These are phyloP conservation scores for Australoheros facetus DNA, from an alignment of 2,797 vertebrate species.

Conservation along the genomic window DNA sequence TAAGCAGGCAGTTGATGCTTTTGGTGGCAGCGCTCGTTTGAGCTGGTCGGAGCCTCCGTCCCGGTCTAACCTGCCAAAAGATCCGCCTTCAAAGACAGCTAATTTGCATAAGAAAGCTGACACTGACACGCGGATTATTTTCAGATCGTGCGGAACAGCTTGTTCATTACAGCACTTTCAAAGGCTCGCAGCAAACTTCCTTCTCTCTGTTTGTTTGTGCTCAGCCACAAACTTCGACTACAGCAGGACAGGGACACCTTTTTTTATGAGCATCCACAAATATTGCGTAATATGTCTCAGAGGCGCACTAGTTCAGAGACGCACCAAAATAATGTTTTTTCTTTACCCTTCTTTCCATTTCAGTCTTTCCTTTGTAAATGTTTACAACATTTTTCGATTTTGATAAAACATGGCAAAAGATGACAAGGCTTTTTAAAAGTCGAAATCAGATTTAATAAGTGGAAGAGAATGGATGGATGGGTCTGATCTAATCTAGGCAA, in stretches of 20 bases:
- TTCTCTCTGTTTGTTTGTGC: conserved; percentile 66
- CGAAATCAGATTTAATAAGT: not conserved
- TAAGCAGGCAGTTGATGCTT: conserved; percentile 43
- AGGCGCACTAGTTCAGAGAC: conserved; percentile 33
- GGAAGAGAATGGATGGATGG: too few species aligned
- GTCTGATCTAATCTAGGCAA: not conserved
- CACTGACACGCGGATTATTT: conserved; percentile 92
- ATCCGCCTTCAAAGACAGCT: conserved; percentile 91
- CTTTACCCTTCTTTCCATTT: not conserved
- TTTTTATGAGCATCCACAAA: conserved; percentile 34
- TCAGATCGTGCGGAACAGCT: conserved; percentile 88
- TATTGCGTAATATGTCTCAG: conserved; percentile 51
- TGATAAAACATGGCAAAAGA: not conserved
- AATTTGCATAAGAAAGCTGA: conserved; percentile 98
- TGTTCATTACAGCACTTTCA: conserved; percentile 77
- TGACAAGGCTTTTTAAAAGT: not conserved
- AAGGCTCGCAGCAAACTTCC: conserved; percentile 77
- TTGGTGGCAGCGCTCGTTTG: conserved; percentile 69
- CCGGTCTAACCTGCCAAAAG: conserved; percentile 84
- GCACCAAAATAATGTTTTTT: conserved; percentile 4
- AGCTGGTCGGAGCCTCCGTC: conserved; percentile 76
- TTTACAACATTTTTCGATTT: not conserved
- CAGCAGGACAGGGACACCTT: conserved; percentile 44
- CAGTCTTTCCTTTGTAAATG: not conserved
- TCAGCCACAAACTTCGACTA: conserved; percentile 58